These are phyloP conservation scores for Onchidella celtica DNA, from an alignment of 2,888 invertebrate genomes.

Conservation along the genomic window DNA sequence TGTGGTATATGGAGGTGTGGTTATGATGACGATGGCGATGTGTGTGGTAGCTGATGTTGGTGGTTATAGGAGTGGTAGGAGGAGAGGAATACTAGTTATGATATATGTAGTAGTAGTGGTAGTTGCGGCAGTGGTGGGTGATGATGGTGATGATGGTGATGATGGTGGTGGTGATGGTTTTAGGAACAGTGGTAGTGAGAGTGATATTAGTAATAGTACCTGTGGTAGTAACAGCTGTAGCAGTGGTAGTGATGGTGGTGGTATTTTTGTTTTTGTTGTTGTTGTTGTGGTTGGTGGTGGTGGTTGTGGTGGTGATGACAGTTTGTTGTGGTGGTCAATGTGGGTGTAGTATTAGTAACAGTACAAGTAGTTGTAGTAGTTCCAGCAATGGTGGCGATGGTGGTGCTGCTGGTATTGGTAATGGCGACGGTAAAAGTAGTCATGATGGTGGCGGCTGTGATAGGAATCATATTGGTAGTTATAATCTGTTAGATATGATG, in stretches of 20 bases:
- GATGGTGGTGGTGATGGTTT: not conserved
- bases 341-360: not conserved
- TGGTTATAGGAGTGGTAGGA: slow-evolving; percentile 20
- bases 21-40: not conserved
- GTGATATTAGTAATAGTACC: not conserved
- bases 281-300: slow-evolving; percentile 1
- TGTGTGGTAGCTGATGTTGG: slow-evolving; percentile 11
- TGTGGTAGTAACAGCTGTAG: not conserved
- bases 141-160: not conserved
- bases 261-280: slow-evolving; percentile 5
- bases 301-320: slow-evolving; percentile 17
- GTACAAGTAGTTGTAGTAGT: slow-evolving; percentile 2
- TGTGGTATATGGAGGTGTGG: not conserved
- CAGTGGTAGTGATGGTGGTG: slow-evolving; percentile 2
- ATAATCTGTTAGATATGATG: too few relatives aligned
- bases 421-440: not conserved
- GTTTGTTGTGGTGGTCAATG: not conserved
- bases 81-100: not conserved
- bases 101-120: not conserved
- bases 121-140: not conserved
- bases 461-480: not conserved
- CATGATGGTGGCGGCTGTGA: not conserved
- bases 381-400: not conserved
- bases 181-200: not conserved
- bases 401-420: not conserved